Conservation (phyloP, 2,113 vertebrate species). For the Delphinus delphis region DNA sequence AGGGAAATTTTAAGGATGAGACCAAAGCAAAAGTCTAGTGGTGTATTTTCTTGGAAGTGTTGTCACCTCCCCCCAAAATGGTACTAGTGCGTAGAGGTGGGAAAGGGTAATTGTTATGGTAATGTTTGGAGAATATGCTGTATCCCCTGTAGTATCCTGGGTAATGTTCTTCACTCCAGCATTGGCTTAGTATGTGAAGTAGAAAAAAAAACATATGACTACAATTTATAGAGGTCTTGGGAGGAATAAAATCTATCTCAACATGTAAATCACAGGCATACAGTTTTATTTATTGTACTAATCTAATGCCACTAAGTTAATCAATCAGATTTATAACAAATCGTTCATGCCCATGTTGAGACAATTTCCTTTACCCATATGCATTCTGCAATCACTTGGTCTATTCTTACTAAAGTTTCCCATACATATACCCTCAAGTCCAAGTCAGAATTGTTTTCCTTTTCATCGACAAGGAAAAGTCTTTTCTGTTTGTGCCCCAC, state of each 20-base stretch:
- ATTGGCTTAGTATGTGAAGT: background rate
- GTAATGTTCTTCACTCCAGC: background rate
- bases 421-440: background rate
- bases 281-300: background rate
- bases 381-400: background rate
- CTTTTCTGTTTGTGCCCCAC: background rate
- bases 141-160: background rate
- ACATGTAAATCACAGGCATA: background rate
- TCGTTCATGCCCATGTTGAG: background rate
- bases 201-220: background rate
- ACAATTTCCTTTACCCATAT: background rate
- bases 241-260: background rate
- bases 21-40: slow-evolving; percentile 30
- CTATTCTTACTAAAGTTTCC: background rate
- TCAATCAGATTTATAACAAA: background rate
- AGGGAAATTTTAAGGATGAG: background rate
- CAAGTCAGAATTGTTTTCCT: background rate
- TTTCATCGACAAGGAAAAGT: background rate
- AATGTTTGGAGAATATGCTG: background rate
- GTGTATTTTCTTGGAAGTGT: background rate
- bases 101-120: background rate
- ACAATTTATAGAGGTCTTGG: background rate
- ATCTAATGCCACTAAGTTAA: background rate
- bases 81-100: background rate
- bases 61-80: background rate